These are phyloP conservation scores for Furcula furcula DNA, from an alignment of 2,888 invertebrate species.

Conservation along the genomic window DNA sequence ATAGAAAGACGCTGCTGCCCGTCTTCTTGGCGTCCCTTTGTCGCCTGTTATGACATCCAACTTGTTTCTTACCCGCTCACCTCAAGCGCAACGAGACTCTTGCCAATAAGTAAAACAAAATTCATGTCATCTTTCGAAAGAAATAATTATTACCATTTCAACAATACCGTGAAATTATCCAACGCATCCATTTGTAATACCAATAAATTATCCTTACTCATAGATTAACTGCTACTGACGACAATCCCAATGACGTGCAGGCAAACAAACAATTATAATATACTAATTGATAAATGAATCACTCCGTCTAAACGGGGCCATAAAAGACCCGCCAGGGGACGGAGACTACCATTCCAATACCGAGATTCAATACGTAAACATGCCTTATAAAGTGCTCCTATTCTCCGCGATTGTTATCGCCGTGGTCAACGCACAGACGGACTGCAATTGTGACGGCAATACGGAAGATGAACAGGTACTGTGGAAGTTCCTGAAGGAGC, in stretches of 20 bases:
- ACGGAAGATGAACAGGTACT: conserved; percentile 7
- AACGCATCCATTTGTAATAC: background rate
- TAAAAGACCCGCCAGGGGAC: conserved; percentile 14
- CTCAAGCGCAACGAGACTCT: no score
- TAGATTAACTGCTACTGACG: background rate
- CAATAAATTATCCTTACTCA: background rate
- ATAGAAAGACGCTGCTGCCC: no score
- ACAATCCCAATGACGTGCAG: background rate
- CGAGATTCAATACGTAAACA: conserved; percentile 18
- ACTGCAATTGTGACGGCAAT: conserved; percentile 18
- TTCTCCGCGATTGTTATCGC: conserved; percentile 15
- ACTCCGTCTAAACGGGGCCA: background rate
- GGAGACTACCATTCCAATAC: conserved; percentile 21
- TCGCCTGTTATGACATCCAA: no score
- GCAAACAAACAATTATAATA: conserved; percentile 14
- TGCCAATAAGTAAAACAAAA: no score
- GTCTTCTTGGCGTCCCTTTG: no score
- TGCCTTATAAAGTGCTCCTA: conserved; percentile 29
- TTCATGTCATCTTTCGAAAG: no score
- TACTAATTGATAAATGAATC: conserved; percentile 1
- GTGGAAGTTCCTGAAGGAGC: conserved; percentile 21
- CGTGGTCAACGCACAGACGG: conserved; percentile 9
- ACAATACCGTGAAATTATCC: background rate
- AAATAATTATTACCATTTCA: no score
- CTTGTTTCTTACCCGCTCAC: no score